These are phyloP conservation scores for Ramphastos sulfuratus DNA, from an alignment of 2,113 vertebrate genomes.

Conservation along the genomic window DNA sequence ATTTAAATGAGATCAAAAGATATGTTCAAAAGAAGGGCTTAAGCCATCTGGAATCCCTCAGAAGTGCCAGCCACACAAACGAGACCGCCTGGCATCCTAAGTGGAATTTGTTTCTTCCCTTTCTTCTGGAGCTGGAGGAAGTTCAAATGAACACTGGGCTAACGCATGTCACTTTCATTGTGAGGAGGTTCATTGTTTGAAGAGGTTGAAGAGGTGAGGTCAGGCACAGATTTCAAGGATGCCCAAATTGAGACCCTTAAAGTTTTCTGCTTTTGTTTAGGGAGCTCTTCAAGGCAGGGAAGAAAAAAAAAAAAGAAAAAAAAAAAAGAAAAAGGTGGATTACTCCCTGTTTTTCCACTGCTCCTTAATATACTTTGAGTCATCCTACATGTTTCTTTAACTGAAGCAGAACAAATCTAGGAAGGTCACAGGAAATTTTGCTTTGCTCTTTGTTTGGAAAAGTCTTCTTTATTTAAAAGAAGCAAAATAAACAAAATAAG, in stretches of 20 bases:
- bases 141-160: conserved; percentile 60
- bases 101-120: conserved; percentile 69
- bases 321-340: not conserved
- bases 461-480: conserved; percentile 15
- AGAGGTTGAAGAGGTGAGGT: conserved; percentile 17
- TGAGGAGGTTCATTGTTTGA: conserved; percentile 36
- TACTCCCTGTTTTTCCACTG: conserved; percentile 23
- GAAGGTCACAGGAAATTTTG: conserved; percentile 30
- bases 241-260: not conserved
- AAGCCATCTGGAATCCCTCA: conserved; percentile 77
- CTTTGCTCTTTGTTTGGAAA: conserved; percentile 53
- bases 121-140: conserved; percentile 68
- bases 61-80: conserved; percentile 63
- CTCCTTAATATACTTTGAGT: conserved; percentile 35
- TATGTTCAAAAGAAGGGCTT: conserved; percentile 72
- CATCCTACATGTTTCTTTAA: conserved; percentile 57
- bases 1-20: conserved; percentile 78
- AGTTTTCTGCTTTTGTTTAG: not conserved
- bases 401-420: conserved; percentile 59
- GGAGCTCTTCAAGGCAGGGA: not conserved
- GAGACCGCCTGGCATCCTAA: conserved; percentile 69
- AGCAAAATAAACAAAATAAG: conserved; percentile 35
- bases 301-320: not conserved
- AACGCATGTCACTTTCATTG: conserved; percentile 55
- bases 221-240: not conserved